These are phyloP conservation scores for Amphilophus citrinellus DNA, from an alignment of 2,113 vertebrate genomes.

Conservation along the genomic window DNA sequence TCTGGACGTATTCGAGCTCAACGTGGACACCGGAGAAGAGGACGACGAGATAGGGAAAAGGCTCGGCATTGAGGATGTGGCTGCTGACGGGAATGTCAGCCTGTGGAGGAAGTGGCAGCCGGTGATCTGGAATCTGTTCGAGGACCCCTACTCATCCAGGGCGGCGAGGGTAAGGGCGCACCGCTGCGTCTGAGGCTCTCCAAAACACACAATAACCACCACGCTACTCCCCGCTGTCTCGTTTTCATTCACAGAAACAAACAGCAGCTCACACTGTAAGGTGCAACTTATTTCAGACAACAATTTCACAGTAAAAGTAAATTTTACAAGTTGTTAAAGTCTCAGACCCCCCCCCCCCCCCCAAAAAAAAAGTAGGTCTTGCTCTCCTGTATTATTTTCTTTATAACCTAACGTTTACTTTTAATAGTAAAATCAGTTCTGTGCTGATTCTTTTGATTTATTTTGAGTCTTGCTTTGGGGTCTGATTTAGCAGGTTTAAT, in stretches of 20 bases:
- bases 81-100: slow-evolving; percentile 80
- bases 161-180: slow-evolving; percentile 91
- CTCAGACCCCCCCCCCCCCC: neutral
- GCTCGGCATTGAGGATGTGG: slow-evolving; percentile 85
- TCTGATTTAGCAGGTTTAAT: neutral
- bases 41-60: slow-evolving; percentile 84
- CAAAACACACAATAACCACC: neutral
- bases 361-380: neutral
- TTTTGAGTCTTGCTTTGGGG: neutral
- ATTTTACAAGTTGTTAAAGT: slow-evolving; percentile 2
- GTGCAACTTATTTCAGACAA: neutral
- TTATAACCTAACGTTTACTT: neutral
- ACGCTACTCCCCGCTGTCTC: neutral
- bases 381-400: neutral
- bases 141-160: slow-evolving; percentile 95
- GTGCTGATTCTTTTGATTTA: neutral
- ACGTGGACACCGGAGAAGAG: slow-evolving; percentile 83
- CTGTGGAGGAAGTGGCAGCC: slow-evolving; percentile 93
- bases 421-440: neutral
- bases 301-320: neutral
- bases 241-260: neutral
- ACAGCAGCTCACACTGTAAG: neutral
- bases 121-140: slow-evolving; percentile 94
- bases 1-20: slow-evolving; percentile 95
- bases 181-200: slow-evolving; percentile 30